These are phyloP conservation scores for Theropithecus gelada DNA, from an alignment of 2,113 vertebrate species.

Conservation along the genomic window DNA sequence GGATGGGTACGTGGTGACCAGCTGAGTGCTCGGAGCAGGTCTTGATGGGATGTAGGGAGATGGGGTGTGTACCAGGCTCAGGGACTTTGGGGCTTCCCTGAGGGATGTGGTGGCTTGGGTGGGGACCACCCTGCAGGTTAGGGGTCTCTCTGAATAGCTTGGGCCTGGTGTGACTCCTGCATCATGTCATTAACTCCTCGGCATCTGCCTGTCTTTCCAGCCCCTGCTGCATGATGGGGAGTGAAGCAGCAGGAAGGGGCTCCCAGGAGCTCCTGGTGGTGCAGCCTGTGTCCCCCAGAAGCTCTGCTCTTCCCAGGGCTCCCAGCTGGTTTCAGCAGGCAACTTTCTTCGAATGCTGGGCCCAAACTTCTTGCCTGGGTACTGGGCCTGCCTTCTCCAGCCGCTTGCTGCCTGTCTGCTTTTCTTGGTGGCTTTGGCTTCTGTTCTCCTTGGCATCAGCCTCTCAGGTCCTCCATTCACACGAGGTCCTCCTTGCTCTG, in stretches of 20 bases:
- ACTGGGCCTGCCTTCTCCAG: too few relatives aligned
- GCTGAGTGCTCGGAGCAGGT: too few relatives aligned
- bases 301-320: neutral
- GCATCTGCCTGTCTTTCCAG: slow-evolving; percentile 66
- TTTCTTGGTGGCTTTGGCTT: neutral
- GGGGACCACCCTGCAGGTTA: neutral
- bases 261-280: neutral
- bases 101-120: neutral
- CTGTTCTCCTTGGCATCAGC: neutral
- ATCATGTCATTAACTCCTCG: neutral
- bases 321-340: neutral
- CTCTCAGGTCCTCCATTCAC: neutral
- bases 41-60: neutral
- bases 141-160: neutral
- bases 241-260: slow-evolving; percentile 2
- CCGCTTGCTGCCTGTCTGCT: too few relatives aligned
- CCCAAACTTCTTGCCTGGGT: neutral
- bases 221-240: slow-evolving; percentile 72
- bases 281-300: neutral
- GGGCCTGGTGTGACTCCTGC: neutral
- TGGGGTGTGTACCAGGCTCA: neutral
- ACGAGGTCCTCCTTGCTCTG: too few relatives aligned
- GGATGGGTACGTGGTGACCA: neutral
- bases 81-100: neutral
- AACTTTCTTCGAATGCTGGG: neutral